Evolutionary conservation across 2,113 vertebrate species (phyloP).

Genomic region (Nerophis ophidion): DNA sequence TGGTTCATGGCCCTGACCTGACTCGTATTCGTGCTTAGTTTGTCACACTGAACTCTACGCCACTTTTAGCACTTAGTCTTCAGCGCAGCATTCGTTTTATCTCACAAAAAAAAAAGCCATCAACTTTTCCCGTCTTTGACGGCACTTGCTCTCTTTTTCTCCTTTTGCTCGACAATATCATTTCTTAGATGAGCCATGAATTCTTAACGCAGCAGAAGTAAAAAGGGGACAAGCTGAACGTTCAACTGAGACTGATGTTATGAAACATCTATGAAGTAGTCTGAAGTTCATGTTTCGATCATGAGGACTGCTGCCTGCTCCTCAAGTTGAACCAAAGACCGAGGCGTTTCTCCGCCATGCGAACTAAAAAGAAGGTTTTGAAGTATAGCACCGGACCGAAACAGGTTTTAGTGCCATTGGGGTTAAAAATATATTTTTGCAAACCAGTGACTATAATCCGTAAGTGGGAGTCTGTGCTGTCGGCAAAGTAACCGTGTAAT

Average conservation of each 20-base stretch:
- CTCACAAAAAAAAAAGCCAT: not conserved
- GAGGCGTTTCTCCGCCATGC: not conserved
- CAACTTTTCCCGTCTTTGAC: not conserved
- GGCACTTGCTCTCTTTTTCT: not conserved
- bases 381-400: no score
- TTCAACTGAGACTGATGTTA: not conserved
- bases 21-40: not conserved
- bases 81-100: not conserved
- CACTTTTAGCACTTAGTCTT: not conserved
- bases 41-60: conserved; percentile 2
- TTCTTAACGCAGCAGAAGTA: not conserved
- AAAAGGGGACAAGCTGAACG: not conserved
- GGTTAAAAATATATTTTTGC: no score
- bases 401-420: no score
- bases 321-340: not conserved
- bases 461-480: no score
- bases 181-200: not conserved
- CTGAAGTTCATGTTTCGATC: not conserved
- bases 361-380: no score
- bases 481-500: no score
- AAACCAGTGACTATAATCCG: no score
- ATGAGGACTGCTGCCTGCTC: not conserved
- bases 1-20: not conserved
- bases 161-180: no score
- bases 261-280: not conserved